Evolutionary conservation across 2,888 invertebrate genomes (phyloP).

Genomic region (Cosmorhoe ocellata): DNA sequence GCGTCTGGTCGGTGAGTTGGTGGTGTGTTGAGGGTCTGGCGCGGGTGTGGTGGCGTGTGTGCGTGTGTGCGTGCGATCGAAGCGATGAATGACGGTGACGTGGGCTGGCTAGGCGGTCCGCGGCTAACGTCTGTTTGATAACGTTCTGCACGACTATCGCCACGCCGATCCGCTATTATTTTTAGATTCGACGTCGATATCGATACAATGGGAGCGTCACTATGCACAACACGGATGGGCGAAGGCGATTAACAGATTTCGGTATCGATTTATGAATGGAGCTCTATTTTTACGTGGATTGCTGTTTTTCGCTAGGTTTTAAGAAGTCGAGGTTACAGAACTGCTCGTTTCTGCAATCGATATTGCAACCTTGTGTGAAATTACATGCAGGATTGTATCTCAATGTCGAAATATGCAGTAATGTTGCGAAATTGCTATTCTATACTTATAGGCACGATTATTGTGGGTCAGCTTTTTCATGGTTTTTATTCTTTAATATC

Average conservation of each 20-base stretch:
- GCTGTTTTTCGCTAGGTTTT: slow-evolving; percentile 6
- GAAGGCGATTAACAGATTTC: slow-evolving; percentile 10
- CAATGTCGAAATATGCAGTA: slow-evolving; percentile 40
- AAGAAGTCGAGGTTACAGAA: slow-evolving; percentile 14
- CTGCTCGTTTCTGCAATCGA: slow-evolving; percentile 45
- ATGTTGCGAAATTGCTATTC: slow-evolving; percentile 20
- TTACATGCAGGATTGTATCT: slow-evolving; percentile 36
- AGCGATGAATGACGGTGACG: slow-evolving; percentile 78
- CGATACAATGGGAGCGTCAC: slow-evolving; percentile 17
- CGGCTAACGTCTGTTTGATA: slow-evolving; percentile 72
- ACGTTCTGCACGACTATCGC: slow-evolving; percentile 41
- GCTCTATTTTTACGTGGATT: slow-evolving; percentile 12
- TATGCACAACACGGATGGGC: slow-evolving; percentile 16
- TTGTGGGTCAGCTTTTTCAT: slow-evolving; percentile 1
- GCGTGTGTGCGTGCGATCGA: slow-evolving; percentile 74
- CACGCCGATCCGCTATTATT: slow-evolving; percentile 61
- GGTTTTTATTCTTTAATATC: not conserved
- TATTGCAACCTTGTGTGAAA: slow-evolving; percentile 60
- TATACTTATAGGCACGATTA: not conserved
- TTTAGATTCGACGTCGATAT: slow-evolving; percentile 60
- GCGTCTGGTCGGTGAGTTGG: slow-evolving; percentile 28
- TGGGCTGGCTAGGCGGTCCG: slow-evolving; percentile 46
- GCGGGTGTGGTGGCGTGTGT: slow-evolving; percentile 50
- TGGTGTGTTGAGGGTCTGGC: slow-evolving; percentile 26
- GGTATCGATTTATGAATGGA: slow-evolving; percentile 26